Base-by-base conservation (phyloP, 2,888 invertebrate species). In the Agonopterix alstromeriana region DNA sequence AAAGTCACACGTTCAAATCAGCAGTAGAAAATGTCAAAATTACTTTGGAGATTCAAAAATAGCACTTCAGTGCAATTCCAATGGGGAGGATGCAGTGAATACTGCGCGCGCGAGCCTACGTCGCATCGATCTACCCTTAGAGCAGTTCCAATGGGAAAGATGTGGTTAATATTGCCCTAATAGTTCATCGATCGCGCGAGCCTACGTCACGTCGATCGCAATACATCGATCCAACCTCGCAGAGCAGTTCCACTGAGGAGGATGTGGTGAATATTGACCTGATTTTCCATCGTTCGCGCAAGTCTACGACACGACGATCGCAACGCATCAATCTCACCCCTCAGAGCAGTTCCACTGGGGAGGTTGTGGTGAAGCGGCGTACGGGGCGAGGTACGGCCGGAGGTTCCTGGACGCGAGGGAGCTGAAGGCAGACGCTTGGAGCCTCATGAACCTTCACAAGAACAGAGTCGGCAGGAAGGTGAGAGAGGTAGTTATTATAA, bases 391-490 rank as follows among this genome's bases (percentile, higher is more conserved):
- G 61, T 94, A 97, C 77, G 95, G 98, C 49, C 88, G 97, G 55
- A 92, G 94, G 70, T 98, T 98, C 88, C 91, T 97, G 63, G 98
- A 98, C 82, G 95, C 97, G 46, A 89, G 97, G 40, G 98, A 98
- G 82, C 90, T 96, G 55, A 96, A 95, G 71, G 93, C 94, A 0
- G 97, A 97, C 72, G 94, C 94, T n/a, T 89, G 98, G 48, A 95
- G 97, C 51, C 90, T 97, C 65, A 98, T 98, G 97, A 98, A 98
- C 86, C 91, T 97, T 52, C 98, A 99, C 89, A 99, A 99, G 82
- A 98, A 98, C 90, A 93, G 96, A 69, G 98, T 96, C 46, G 98
- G 98, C 46, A 90, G 98, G 82, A 97, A 97, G 95, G 98, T 98
- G 79, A 89, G 73, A 63, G 62, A 73, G 70, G 69, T 70, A 67